Evolutionary conservation across 1,140 invertebrate genomes (phyloP), one percentile per base, ranked within the genome.

Genomic region (Brachionus sp.): DNA sequence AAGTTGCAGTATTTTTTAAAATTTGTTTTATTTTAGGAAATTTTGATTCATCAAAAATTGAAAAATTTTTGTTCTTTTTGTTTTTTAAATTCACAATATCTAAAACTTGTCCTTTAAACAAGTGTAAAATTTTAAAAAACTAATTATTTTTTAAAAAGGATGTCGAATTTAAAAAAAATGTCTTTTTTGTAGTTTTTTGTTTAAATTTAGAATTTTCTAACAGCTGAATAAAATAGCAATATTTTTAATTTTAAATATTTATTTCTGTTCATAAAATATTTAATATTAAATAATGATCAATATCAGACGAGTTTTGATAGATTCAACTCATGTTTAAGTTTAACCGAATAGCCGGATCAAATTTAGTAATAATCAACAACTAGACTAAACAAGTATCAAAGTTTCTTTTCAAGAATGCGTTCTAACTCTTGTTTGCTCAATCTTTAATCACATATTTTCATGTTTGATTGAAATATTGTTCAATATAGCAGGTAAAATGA

Each of bases 391-490:
- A 66, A 33, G n/a, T 12, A 66, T 66, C 64, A 66, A 66, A 66
- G 64, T 66, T 66, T 33, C 33, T 66, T 37, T 66, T 57, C 5
- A 57, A 57, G 50, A 57, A 57, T 57, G 50, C 50, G 50, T 57
- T 57, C 16, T 9, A 53, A 19, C 50, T 16, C 19, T 57, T 57
- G 50, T 57, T 57, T 57, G 50, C 50, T 57, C 50, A 57, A 57
- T 57, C 50, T 57, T 19, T 66, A n/a, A 66, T 13, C 64, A 66
- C 64, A 66, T 66, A 33, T 66, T 66, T 66, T 66, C 64, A 66
- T 66, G 64, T 66, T 66, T 66, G 33, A 66, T 66, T 33, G 13
- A n/a, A 66, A 66, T 29, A 66, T 66, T 66, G 29, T 66, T 66
- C 64, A 66, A 66, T 66, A 66, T 1, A 66, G 33, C 50, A 66